Conservation (phyloP, 64 coral and sea anemone genomes). For the Trachythela sp. region DNA sequence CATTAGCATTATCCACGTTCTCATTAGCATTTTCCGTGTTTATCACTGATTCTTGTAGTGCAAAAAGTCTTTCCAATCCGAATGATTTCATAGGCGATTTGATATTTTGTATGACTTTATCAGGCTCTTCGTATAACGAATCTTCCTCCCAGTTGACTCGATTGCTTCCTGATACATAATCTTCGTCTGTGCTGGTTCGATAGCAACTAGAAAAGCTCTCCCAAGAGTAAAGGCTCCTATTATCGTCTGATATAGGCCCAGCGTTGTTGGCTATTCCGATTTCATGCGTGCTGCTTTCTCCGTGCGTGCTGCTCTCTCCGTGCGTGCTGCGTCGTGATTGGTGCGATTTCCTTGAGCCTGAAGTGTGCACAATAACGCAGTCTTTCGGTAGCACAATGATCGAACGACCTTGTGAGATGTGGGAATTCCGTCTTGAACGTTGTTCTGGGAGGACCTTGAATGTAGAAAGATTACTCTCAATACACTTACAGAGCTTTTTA, state of each 20-base stretch:
- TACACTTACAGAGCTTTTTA: background rate
- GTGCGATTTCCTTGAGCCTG: background rate
- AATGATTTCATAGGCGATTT: background rate
- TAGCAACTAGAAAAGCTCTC: background rate
- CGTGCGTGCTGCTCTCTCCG: background rate
- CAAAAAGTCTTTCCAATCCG: background rate
- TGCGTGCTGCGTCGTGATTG: background rate
- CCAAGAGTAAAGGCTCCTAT: conserved; percentile 3
- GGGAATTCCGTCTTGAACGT: background rate
- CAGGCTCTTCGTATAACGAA: conserved; percentile 6
- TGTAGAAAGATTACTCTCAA: background rate
- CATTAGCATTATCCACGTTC: background rate
- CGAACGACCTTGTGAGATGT: background rate
- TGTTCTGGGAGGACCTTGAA: background rate
- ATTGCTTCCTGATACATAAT: background rate
- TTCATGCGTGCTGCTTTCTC: background rate
- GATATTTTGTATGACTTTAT: background rate
- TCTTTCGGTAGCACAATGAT: background rate
- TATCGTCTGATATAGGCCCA: background rate
- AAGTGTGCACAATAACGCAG: background rate
- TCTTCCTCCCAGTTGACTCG: background rate
- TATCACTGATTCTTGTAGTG: background rate
- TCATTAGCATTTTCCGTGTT: background rate
- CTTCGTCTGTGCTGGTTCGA: background rate
- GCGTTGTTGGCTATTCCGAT: background rate